phyloP scores from a whole-genome alignment of 2,797 vertebrate genomes.

The Pangasius macronema region DNA sequence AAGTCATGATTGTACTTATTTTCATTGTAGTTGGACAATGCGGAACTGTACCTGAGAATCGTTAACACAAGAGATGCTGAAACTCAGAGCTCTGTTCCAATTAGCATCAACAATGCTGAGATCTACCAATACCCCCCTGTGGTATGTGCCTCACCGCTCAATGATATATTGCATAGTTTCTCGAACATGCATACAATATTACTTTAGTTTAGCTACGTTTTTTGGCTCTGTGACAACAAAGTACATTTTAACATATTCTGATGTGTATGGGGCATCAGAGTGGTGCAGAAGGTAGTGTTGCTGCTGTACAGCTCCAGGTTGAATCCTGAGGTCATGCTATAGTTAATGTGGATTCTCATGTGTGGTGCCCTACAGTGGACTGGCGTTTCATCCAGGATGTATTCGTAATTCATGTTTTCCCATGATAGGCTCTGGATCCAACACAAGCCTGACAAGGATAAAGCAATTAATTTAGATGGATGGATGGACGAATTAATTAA shows the following conservation, averaged over 20 bases:
- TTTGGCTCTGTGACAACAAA: neutral
- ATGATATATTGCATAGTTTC: neutral
- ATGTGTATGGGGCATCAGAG: neutral
- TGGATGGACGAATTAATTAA: neutral
- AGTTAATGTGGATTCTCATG: neutral
- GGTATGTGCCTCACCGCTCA: conserved; percentile 47
- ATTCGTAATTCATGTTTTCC: neutral
- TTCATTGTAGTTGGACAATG: conserved; percentile 57
- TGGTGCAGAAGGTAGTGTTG: neutral
- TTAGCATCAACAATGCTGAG: conserved; percentile 54
- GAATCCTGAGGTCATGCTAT: neutral
- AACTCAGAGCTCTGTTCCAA: conserved; percentile 56
- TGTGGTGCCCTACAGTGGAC: neutral
- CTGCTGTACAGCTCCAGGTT: neutral
- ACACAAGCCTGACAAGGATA: neutral
- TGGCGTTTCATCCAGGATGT: neutral
- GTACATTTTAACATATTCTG: neutral
- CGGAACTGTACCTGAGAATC: conserved; percentile 63
- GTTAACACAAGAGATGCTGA: conserved; percentile 62
- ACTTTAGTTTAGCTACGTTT: too few species aligned
- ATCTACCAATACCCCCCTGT: conserved; percentile 62
- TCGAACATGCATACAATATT: neutral
- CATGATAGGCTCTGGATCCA: neutral
- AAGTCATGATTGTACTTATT: neutral
- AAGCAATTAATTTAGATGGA: neutral